Evolutionary conservation across 1,140 invertebrate species (phyloP).

Genomic region (Drosophila parabipectinata): DNA sequence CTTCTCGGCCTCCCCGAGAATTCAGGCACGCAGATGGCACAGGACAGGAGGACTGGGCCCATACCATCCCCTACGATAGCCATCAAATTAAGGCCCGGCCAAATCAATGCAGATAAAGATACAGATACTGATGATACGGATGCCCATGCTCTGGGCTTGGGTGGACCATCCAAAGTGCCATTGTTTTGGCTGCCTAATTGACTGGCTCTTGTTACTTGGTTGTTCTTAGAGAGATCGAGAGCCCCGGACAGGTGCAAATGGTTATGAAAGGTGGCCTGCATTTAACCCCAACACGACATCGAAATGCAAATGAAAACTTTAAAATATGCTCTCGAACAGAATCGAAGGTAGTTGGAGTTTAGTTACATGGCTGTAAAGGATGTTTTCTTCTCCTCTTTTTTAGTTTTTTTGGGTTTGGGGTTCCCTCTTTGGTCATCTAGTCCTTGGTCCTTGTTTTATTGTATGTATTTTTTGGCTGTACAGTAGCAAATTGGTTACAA

Average conservation of each 20-base stretch:
- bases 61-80: constrained; percentile 47
- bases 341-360: constrained; percentile 45
- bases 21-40: constrained; percentile 52
- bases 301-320: constrained; percentile 79
- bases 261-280: constrained; percentile 53
- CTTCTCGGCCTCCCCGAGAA: constrained; percentile 28
- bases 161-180: constrained; percentile 6
- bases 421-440: constrained; percentile 3
- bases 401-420: neutral
- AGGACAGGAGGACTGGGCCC: neutral
- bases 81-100: constrained; percentile 70
- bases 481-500: constrained; percentile 80
- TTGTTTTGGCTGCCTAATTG: constrained; percentile 72
- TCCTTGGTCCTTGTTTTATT: constrained; percentile 29
- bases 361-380: constrained; percentile 69
- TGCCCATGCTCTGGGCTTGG: neutral
- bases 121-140: constrained; percentile 6
- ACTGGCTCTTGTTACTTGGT: constrained; percentile 32
- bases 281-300: constrained; percentile 23
- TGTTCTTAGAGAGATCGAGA: neutral
- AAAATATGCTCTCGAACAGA: constrained; percentile 55
- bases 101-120: constrained; percentile 65
- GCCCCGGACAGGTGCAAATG: constrained; percentile 63
- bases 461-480: constrained; percentile 43
- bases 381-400: constrained; percentile 31